These are phyloP conservation scores for Scopus umbretta DNA, from an alignment of 2,113 vertebrate genomes.

Conservation along the genomic window DNA sequence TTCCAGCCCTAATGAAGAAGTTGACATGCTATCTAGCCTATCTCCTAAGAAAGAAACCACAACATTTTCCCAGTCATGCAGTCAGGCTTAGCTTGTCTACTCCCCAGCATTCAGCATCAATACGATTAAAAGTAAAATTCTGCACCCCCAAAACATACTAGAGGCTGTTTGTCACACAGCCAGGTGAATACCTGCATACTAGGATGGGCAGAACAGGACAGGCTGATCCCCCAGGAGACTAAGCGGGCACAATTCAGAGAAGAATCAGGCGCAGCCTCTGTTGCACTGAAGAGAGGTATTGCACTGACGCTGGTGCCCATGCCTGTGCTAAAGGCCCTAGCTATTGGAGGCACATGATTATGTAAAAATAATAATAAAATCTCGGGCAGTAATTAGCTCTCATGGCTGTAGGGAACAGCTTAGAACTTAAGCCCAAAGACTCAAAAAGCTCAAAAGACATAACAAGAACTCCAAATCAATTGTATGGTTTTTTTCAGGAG, in stretches of 20 bases:
- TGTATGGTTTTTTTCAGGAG: background rate
- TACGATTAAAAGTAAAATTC: background rate
- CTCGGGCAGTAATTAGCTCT: slow-evolving; percentile 14
- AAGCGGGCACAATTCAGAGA: background rate
- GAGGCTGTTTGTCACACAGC: background rate
- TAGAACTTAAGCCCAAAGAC: background rate
- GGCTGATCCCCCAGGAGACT: background rate
- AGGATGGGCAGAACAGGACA: background rate
- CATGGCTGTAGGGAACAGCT: background rate
- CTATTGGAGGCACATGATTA: background rate
- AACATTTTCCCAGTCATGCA: background rate
- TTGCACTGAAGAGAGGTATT: background rate
- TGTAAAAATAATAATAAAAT: background rate
- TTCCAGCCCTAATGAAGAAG: background rate
- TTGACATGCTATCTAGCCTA: background rate
- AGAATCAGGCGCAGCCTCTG: background rate
- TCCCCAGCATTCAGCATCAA: background rate
- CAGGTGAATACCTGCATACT: background rate
- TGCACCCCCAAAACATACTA: background rate
- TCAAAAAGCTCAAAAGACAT: background rate
- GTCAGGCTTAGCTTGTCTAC: background rate
- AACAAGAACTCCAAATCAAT: background rate
- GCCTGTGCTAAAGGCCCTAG: background rate
- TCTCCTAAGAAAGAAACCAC: background rate
- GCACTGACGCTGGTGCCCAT: background rate